Base-by-base conservation (phyloP, 2,797 vertebrate species). In the Chanos chanos region DNA sequence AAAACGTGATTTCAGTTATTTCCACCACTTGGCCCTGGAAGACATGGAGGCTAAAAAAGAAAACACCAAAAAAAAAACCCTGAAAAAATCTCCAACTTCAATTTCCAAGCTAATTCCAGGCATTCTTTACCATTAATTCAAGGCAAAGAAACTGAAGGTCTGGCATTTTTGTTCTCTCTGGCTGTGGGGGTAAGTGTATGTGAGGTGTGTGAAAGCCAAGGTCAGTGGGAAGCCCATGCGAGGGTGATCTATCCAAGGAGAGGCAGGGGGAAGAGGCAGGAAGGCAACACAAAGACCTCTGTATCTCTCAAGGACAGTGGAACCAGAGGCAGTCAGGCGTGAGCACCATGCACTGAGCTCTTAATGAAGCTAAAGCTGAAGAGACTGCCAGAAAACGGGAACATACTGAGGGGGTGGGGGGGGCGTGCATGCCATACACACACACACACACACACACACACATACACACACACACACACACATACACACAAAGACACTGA, bases 301-400 rank as follows among this genome's bases (percentile, higher is more conserved):
- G 28, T 28, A 10, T 33, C 10, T 79, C 69, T 73, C 72, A 83
- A 83, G 81, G 80, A 84, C 79, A 31, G 27, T 15, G 18, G 49
- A 75, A 45, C 36, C 3, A 57, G 53, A 69, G 7, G 31, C 48
- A 43, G 47, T 51, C 19, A 59, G 68, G 66, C 66, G 47, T 67
- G 75, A 78, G 64, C 50, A 61, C 55, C 48, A 47, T 64, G 74
- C 39, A 68, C 47, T 57, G 54, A 59, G 71, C 59, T 68, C 27
- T 57, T 77, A 74, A 83, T 81, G 76, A 81, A 65, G 70, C 62
- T 27, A 34, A 64, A 54, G 48, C 8, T 33, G 33, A 9, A 55
- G 28, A 63, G 45, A 53, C 18, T 51, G 22, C 15, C 53, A 19
- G 27, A 48, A 33, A 48, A 27, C 24, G 28, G 21, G 28, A 43